These are phyloP conservation scores for Nomia melanderi DNA, from an alignment of 1,140 invertebrate species.

Conservation along the genomic window DNA sequence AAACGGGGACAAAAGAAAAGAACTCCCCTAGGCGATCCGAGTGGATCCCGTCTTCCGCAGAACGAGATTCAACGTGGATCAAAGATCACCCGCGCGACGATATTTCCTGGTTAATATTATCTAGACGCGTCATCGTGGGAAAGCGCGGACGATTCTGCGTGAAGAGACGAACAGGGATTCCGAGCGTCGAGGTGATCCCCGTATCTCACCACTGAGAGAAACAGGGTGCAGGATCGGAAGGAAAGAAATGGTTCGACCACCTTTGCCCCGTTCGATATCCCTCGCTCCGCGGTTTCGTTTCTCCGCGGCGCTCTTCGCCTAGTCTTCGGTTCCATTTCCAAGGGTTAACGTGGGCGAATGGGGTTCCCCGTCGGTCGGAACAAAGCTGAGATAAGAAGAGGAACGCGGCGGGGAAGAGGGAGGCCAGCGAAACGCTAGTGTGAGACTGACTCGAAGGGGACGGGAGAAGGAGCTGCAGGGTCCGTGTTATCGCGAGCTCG, in stretches of 20 bases:
- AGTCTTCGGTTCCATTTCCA: constrained; percentile 26
- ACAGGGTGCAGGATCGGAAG: constrained; percentile 25
- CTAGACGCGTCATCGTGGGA: neutral
- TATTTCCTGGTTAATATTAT: constrained; percentile 26
- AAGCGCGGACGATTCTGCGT: neutral
- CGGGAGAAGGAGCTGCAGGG: constrained; percentile 18
- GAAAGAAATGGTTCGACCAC: constrained; percentile 51
- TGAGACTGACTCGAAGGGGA: neutral
- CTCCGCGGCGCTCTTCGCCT: constrained; percentile 18
- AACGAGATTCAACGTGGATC: neutral
- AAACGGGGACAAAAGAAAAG: neutral
- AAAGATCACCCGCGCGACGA: neutral
- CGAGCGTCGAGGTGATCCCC: constrained; percentile 26
- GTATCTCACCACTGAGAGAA: constrained; percentile 46
- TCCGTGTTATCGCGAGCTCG: constrained; percentile 50
- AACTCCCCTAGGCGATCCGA: neutral
- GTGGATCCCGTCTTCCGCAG: neutral
- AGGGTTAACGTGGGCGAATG: constrained; percentile 67
- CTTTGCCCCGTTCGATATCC: constrained; percentile 37
- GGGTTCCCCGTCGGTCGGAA: constrained; percentile 62
- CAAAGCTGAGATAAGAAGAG: constrained; percentile 69
- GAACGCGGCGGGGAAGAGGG: constrained; percentile 36
- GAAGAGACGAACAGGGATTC: neutral
- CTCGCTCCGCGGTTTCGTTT: neutral
- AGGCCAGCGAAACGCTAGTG: constrained; percentile 31